Base-by-base conservation (phyloP, 1,140 invertebrate genomes). In the Samia ricini region DNA sequence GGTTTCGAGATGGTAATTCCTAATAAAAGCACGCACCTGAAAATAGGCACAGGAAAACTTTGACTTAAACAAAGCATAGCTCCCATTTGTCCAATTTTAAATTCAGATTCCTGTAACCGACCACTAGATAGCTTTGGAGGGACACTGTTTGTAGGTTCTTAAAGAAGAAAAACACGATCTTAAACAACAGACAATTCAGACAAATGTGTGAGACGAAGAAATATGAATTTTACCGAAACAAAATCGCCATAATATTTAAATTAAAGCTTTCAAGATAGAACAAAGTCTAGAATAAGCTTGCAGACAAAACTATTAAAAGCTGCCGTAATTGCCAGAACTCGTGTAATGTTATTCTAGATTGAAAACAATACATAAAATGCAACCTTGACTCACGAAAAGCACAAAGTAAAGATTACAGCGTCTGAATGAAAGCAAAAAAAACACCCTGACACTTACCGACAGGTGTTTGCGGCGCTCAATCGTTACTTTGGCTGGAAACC, bases 111-210 rank as follows among this genome's bases (percentile, higher is more conserved):
- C 79, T 92, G 91, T 68, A 93, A 83, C 54, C 91, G 91, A 85
- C 85, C 91, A 49, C 92, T 92, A 20, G 92, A 91, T 50, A 94
- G 87, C 81, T 93, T 94, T 50, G 94, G 94, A 24, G 92, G 89
- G 69, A 94, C 91, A 80, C 94, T 94, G 61, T 93, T 94, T 69
- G 93, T 93, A 4, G 94, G 94, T 81, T 95, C 94, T 95, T 85
- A 26, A 90, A 79, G 68, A 71, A 66, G 64, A 70, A 70, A 66
- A 68, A 42, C n/a, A 57, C 24, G 24, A 57, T 57, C 18, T 52
- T 52, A 60, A 57, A 51, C 50, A 56, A 50, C n/a, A 33, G 29
- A 49, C 10, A 26, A 65, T 22, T 18, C 15, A 21, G 48, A 57
- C 15, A 22, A 19, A 7, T 15, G 18, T 6, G 20, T 19, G 18